Evolutionary conservation across 2,797 vertebrate genomes (phyloP), one percentile per base, ranked within the genome.

Genomic region (Tinamus major): DNA sequence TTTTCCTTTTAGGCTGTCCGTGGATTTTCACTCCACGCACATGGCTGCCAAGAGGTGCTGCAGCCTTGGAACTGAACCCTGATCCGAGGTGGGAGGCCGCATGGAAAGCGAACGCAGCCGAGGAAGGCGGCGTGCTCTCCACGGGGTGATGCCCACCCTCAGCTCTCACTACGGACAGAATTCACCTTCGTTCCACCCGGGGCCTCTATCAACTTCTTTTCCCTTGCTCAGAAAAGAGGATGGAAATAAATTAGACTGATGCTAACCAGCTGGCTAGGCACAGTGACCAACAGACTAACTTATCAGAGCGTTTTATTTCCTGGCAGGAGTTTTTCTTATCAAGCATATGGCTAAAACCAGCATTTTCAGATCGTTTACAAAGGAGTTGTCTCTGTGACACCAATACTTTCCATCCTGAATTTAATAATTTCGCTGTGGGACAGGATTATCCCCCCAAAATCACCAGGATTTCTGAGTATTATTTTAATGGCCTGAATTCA

Each of bases 401-500:
- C 74, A 53, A 35, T 41, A 64, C 59, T 81, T 21, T 23, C 9
- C 14, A 27, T 20, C 23, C 58, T 26, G 21, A 51, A 16, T 20
- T 8, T 76, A 29, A 56, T 0, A 61, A 49, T 56, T 9, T 20
- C 31, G 63, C 41, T 21, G 31, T 44, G 41, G 48, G 21, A 9
- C 5, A 65, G 2, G 2, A 4, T 1, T 12, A 56, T 11, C 41
- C 83, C 64, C 77, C 64, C 51, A 1, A 49, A 31, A 11, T 6
- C 7, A 3, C 3, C 0, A 4, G 72, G 35, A 14, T 12, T 58
- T 4, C 63, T 16, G 62, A 75, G 53, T 27, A 7, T 8, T 19
- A 3, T 4, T 46, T 13, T 3, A 33, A 2, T 0, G 18, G 51
- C 2, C 1, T 1, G 33, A 23, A 10, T 26, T 26, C 1, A 0